These are phyloP conservation scores for Potorous gilbertii DNA, from an alignment of 2,797 vertebrate species.

Conservation along the genomic window DNA sequence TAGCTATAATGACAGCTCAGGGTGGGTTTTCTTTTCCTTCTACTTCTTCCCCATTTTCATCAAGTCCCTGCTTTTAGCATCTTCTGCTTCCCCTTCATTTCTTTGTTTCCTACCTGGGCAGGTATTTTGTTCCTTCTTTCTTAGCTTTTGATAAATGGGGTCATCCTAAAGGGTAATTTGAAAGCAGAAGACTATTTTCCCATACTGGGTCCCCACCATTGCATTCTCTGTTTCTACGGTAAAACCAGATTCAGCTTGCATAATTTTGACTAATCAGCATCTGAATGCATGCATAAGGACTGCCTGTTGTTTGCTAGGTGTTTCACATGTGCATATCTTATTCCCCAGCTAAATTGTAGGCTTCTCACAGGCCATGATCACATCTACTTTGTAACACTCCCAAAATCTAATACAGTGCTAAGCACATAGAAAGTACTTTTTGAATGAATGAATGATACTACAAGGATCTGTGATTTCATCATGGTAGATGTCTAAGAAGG, in stretches of 20 bases:
- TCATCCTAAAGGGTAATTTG: not conserved
- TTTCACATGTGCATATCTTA: not conserved
- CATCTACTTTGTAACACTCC: not conserved
- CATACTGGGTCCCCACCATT: not conserved
- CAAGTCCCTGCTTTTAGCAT: not conserved
- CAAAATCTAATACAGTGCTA: not conserved
- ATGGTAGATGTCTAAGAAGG: not conserved
- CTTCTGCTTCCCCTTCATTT: not conserved
- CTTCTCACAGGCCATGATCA: not conserved
- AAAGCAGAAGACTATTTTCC: not conserved
- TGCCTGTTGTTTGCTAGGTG: not conserved
- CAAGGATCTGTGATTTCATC: not conserved
- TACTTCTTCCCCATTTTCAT: not conserved
- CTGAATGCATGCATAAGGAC: not conserved
- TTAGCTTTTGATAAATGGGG: not conserved
- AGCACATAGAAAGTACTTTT: not conserved
- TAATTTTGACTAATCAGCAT: not conserved
- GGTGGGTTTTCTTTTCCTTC: not conserved
- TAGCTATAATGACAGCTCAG: not conserved
- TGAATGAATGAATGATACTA: not conserved
- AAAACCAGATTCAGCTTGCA: not conserved
- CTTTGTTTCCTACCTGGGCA: not conserved
- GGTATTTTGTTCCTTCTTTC: not conserved
- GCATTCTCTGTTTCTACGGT: not conserved
- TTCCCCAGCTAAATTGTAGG: not conserved